phyloP scores from a whole-genome alignment of 53 echinoderm and acorn worm genomes.

The Zoroaster sp. region DNA sequence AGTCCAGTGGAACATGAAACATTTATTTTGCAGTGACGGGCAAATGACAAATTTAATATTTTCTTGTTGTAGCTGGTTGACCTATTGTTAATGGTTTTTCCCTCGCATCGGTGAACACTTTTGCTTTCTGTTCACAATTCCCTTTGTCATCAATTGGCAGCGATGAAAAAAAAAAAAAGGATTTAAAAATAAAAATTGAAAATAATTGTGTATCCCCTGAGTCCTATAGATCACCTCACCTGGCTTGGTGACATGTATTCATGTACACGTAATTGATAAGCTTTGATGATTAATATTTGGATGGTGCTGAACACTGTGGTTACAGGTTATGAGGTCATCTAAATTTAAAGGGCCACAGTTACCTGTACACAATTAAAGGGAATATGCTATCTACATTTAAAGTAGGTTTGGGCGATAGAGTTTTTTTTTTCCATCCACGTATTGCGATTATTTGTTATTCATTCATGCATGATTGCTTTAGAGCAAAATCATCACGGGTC shows the following conservation, averaged over 20 bases:
- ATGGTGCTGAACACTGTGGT: neutral
- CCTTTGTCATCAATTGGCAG: neutral
- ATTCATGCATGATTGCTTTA: too few relatives aligned
- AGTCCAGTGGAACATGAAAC: neutral
- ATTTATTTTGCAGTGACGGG: neutral
- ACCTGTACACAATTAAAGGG: too few relatives aligned
- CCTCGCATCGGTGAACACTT: neutral
- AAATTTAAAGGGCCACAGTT: neutral
- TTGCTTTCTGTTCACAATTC: neutral
- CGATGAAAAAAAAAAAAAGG: neutral
- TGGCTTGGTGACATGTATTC: neutral
- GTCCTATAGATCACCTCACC: neutral
- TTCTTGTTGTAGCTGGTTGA: neutral
- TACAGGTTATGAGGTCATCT: neutral
- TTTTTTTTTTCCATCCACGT: too few relatives aligned
- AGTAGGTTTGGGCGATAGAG: too few relatives aligned
- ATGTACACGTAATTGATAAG: neutral
- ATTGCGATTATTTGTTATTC: too few relatives aligned
- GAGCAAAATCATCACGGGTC: too few relatives aligned
- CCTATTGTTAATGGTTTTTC: neutral
- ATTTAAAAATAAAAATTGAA: neutral
- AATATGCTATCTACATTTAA: too few relatives aligned
- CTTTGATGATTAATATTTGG: conserved; percentile 1
- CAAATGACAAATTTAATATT: neutral
- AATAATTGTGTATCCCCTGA: neutral